Percentiles rank a stretch among this genome's conserved stretches.
Conservation (phyloP, 1,140 invertebrate genomes). For the Drosophila saltans region DNA sequence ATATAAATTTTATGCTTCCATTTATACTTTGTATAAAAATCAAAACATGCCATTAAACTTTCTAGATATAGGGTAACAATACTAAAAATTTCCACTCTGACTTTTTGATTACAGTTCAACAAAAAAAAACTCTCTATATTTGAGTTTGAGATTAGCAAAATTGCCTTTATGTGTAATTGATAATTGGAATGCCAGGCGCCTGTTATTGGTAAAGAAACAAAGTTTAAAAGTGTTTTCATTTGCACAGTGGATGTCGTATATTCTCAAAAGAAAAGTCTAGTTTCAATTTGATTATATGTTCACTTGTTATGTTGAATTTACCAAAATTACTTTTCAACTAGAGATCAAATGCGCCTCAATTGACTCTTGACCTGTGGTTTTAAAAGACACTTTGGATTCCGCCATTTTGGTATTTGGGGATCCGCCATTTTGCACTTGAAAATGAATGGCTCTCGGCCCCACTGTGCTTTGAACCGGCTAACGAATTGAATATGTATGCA, state of each 20-base stretch:
- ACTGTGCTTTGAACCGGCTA: not conserved
- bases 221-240: constrained; percentile 2
- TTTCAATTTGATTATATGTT: too few species aligned
- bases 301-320: constrained; percentile 3
- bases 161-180: constrained; percentile 50
- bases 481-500: not conserved
- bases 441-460: too few species aligned
- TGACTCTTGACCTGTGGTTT: too few species aligned
- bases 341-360: too few species aligned
- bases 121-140: constrained; percentile 42
- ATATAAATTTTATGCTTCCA: too few species aligned
- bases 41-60: not conserved
- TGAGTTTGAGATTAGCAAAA: constrained; percentile 45
- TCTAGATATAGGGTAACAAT: constrained; percentile 17
- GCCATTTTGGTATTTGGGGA: too few species aligned
- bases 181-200: constrained; percentile 47
- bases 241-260: constrained; percentile 11
- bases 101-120: constrained; percentile 27
- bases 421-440: too few species aligned
- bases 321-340: not conserved
- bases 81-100: constrained; percentile 55
- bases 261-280: constrained; percentile 12
- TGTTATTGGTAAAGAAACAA: not conserved
- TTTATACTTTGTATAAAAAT: too few species aligned
- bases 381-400: too few species aligned